Conservation (phyloP, 1,140 invertebrate species). For the Lepidostoma basale region DNA sequence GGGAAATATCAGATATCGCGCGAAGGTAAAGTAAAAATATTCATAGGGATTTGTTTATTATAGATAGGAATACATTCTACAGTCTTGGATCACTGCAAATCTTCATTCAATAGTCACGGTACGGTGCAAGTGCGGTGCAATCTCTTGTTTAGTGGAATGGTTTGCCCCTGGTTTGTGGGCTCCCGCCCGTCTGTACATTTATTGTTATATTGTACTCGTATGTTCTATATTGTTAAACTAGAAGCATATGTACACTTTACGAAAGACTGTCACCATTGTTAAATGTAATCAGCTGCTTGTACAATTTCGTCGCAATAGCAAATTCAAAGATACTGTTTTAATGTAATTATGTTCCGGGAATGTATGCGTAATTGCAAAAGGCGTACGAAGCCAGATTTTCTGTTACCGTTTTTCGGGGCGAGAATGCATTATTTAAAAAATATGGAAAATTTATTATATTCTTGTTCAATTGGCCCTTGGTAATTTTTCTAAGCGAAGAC, state of each 20-base stretch:
- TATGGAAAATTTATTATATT: conserved; percentile 34
- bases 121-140: no score
- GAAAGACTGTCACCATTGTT: conserved; percentile 46
- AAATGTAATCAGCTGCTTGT: conserved; percentile 37
- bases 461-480: conserved; percentile 44
- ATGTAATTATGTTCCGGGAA: conserved; percentile 23
- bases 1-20: conserved; percentile 16
- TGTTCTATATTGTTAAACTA: conserved; percentile 43
- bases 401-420: conserved; percentile 16
- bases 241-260: conserved; percentile 42
- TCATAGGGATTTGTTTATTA: conserved; percentile 20
- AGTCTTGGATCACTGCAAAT: conserved; percentile 13
- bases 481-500: conserved; percentile 39
- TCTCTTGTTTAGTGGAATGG: no score
- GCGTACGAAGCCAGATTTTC: conserved; percentile 5
- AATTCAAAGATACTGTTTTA: conserved; percentile 15
- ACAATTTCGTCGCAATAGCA: conserved; percentile 17
- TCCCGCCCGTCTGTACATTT: conserved; percentile 39
- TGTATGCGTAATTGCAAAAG: conserved; percentile 17
- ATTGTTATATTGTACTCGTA: conserved; percentile 37
- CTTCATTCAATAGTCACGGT: no score
- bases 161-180: no score
- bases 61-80: conserved; percentile 22
- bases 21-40: not conserved
- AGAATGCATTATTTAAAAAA: conserved; percentile 29